phyloP scores from a whole-genome alignment of 23 tunicate genomes.

The Corella eumyota region DNA sequence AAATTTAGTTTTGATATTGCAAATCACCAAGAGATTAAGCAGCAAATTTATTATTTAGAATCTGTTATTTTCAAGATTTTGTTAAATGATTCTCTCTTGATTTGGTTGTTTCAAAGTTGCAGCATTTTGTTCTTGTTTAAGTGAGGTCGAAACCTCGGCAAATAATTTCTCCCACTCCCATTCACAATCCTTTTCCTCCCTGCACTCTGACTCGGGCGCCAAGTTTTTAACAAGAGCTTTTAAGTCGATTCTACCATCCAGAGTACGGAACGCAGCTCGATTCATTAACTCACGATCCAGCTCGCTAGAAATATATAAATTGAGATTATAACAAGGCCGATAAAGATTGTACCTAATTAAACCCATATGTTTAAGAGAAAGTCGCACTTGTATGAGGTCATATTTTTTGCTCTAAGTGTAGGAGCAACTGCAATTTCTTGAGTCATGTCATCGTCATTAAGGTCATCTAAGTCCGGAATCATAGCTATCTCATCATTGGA shows the following conservation, averaged over 20 bases:
- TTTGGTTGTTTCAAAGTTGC: not conserved
- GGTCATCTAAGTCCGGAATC: slow-evolving; percentile 75
- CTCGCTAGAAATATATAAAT: no score
- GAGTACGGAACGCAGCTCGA: slow-evolving; percentile 64
- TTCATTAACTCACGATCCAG: slow-evolving; percentile 68
- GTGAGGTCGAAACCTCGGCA: slow-evolving; percentile 37
- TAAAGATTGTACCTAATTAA: no score
- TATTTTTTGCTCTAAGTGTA: slow-evolving; percentile 17
- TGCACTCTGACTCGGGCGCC: slow-evolving; percentile 30
- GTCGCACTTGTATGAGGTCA: slow-evolving; percentile 55
- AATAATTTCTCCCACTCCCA: slow-evolving; percentile 82
- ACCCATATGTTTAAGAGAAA: no score
- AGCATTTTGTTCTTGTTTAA: slow-evolving; percentile 1
- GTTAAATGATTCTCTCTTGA: not conserved
- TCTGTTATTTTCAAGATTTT: not conserved
- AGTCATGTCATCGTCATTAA: slow-evolving; percentile 60
- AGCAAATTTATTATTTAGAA: not conserved
- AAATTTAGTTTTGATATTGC: no score
- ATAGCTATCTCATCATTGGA: slow-evolving; percentile 26
- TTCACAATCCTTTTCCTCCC: slow-evolving; percentile 38
- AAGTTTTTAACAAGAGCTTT: slow-evolving; percentile 63
- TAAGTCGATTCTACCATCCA: slow-evolving; percentile 69
- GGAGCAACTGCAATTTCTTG: slow-evolving; percentile 82
- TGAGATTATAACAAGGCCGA: no score
- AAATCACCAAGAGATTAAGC: not conserved